Base-by-base conservation (phyloP, 2,113 vertebrate species). In the Phaetusa simplex region DNA sequence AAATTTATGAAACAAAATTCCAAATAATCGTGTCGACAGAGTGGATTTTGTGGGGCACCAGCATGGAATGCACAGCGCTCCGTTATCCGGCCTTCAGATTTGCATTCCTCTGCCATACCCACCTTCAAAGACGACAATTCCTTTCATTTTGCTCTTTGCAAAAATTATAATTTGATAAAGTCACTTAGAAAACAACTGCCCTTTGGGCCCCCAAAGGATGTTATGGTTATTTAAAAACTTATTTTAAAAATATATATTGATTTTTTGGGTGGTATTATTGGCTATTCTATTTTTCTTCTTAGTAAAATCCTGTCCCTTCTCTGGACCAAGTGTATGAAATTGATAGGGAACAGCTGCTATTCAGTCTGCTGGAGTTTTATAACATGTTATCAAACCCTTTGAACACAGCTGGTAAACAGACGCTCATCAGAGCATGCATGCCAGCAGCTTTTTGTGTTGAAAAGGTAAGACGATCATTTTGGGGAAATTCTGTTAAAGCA, bases 331-430 rank as follows among this genome's bases (percentile, higher is more conserved):
- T 95, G 90, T 71, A 89, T 82, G 94, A 84, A 93, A 56, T 30
- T 98, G 95, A 98, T 97, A 97, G 42, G 93, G 97, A 98, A 95
- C 96, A 98, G 87, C 95, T 98, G 87, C 76, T 96, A 52, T 84
- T 90, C 71, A 96, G 95, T 82, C 83, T 95, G 70, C 74, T 84
- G 64, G 76, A 95, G 91, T 93, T 98, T 96, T 96, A 94, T 97
- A 97, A 97, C 71, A 59, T 96, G 95, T 96, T 97, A 97, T 97
- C 95, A 96, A 95, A 95, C 78, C 91, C 96, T 98, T 98, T 98
- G 97, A 98, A 98, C 76, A 56, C 97, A 98, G 97, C 96, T 99
- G 98, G 97, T 86, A 87, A 94, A 80, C 90, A 96, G 97, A 97
- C 9, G 3, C 16, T 96, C 89, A 59, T 78, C 62, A 67, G 62